Evolutionary conservation across 2,888 invertebrate genomes (phyloP).

Genomic region (Synergus laeviventris): DNA sequence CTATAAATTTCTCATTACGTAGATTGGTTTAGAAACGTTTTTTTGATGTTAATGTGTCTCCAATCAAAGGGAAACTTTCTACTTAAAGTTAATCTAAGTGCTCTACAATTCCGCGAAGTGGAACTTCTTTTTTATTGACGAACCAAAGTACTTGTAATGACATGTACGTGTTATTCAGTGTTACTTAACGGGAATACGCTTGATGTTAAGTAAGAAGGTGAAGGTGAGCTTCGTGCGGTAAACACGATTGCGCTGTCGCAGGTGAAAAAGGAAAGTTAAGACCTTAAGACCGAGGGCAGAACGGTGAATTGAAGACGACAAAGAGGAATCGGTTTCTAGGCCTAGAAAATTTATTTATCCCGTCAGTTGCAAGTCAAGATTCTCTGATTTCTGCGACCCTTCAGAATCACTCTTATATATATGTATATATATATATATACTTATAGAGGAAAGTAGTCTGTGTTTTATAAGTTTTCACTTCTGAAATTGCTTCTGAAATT

Average conservation of each 20-base stretch:
- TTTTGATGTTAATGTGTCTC: no score
- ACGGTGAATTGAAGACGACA: conserved; percentile 41
- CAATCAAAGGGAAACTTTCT: no score
- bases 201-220: conserved; percentile 57
- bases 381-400: conserved; percentile 32
- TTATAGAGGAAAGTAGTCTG: conserved; percentile 18
- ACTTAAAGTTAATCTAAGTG: not conserved
- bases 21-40: no score
- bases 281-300: conserved; percentile 36
- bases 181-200: conserved; percentile 42
- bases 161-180: conserved; percentile 13
- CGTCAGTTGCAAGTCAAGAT: conserved; percentile 22
- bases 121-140: not conserved
- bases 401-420: not conserved
- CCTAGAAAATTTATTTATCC: conserved; percentile 40
- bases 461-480: conserved; percentile 27
- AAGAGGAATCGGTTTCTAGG: conserved; percentile 40
- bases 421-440: no score
- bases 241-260: conserved; percentile 46
- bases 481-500: not conserved
- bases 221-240: conserved; percentile 59
- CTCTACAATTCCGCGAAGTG: not conserved
- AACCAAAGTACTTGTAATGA: not conserved
- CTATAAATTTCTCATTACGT: no score
- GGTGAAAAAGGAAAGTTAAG: conserved; percentile 46